These are phyloP conservation scores for Acutogordius australiensis DNA, from an alignment of 2,888 invertebrate species.

Conservation along the genomic window DNA sequence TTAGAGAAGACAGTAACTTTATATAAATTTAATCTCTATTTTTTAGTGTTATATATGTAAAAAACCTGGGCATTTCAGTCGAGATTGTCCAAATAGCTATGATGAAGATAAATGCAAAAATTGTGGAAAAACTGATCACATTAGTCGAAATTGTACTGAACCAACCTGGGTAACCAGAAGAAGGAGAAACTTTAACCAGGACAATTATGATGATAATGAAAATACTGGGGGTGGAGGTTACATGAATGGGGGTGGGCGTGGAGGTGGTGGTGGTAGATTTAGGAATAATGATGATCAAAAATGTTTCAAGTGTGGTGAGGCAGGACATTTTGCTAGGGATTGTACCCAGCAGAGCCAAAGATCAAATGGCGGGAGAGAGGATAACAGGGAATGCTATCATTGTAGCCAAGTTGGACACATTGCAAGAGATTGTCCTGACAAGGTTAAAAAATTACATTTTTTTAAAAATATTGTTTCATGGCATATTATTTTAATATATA, in stretches of 20 bases:
- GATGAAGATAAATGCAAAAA: slow-evolving; percentile 35
- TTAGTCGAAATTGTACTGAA: slow-evolving; percentile 19
- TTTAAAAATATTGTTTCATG: too few species aligned
- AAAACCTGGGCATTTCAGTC: slow-evolving; percentile 57
- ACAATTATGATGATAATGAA: background rate
- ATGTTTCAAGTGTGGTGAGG: slow-evolving; percentile 4
- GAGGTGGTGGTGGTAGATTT: background rate
- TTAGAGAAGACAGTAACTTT: background rate
- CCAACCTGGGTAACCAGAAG: background rate
- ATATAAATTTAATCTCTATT: background rate
- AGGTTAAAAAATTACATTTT: too few species aligned
- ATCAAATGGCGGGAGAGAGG: background rate
- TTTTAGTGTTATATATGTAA: slow-evolving; percentile 76
- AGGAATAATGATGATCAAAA: background rate
- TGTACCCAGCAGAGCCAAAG: background rate
- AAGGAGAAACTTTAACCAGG: background rate
- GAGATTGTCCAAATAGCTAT: slow-evolving; percentile 31
- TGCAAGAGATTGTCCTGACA: slow-evolving; percentile 6
- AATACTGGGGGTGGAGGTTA: background rate
- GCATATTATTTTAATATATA: too few species aligned
- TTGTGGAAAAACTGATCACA: slow-evolving; percentile 45
- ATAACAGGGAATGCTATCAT: background rate
- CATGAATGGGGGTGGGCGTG: background rate
- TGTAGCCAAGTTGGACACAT: background rate
- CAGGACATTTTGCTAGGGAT: slow-evolving; percentile 8